Evolutionary conservation across 92 coral and sea anemone genomes (phyloP).

Genomic region (Meandrina meandrites): DNA sequence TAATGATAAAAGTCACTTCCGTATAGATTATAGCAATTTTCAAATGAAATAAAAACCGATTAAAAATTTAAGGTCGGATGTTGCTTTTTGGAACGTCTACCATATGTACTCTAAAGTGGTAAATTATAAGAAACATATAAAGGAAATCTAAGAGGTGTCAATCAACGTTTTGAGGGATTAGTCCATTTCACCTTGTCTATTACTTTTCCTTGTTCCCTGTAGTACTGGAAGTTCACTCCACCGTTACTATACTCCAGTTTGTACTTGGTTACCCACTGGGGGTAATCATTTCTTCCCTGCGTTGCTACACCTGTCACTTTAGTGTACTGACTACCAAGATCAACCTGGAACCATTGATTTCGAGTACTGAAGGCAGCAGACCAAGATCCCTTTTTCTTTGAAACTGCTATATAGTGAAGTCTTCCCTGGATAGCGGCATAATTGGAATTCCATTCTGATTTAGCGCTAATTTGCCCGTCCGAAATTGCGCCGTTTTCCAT

Average conservation of each 20-base stretch:
- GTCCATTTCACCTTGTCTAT: neutral
- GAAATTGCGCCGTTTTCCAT: neutral
- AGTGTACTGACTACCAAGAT: neutral
- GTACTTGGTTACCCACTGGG: neutral
- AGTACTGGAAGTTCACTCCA: neutral
- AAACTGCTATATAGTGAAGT: too few species aligned
- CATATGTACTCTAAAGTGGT: too few species aligned
- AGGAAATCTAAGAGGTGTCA: too few species aligned
- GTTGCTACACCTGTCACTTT: neutral
- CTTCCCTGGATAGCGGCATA: neutral
- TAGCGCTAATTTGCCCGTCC: neutral
- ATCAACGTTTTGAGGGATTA: too few species aligned
- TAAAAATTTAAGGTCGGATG: too few species aligned
- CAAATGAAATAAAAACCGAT: too few species aligned
- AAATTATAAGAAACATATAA: too few species aligned
- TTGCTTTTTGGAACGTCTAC: too few species aligned
- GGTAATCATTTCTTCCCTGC: neutral
- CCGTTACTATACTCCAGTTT: neutral
- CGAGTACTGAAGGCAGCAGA: neutral
- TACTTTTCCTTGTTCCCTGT: neutral
- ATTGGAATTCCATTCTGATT: neutral
- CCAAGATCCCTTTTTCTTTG: neutral
- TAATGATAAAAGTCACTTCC: too few species aligned
- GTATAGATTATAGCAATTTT: too few species aligned
- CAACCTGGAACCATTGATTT: neutral